Evolutionary conservation across 2,888 invertebrate genomes (phyloP).

Genomic region (Chromoteleia sp.): DNA sequence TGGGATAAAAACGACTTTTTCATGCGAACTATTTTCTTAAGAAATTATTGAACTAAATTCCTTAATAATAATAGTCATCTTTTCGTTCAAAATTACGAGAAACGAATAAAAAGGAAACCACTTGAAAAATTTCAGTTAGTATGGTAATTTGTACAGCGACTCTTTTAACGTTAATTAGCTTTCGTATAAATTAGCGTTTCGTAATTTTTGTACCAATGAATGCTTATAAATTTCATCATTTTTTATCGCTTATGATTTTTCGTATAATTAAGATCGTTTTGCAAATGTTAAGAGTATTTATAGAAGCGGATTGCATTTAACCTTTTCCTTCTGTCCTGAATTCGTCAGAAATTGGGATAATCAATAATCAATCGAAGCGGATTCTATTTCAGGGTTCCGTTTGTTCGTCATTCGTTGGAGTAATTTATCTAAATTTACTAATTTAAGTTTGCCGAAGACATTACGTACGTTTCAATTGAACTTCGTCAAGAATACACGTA

Average conservation of each 20-base stretch:
- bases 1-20: neutral
- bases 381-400: constrained; percentile 36
- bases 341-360: constrained; percentile 42
- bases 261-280: constrained; percentile 17
- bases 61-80: too few species aligned
- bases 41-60: neutral
- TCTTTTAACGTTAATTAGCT: too few species aligned
- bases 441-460: constrained; percentile 57
- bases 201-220: too few species aligned
- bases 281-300: constrained; percentile 52
- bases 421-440: constrained; percentile 40
- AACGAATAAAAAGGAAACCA: too few species aligned
- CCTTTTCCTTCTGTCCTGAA: constrained; percentile 41
- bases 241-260: constrained; percentile 16
- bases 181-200: too few species aligned
- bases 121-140: too few species aligned
- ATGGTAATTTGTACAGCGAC: too few species aligned
- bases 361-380: constrained; percentile 49
- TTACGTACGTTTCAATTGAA: constrained; percentile 24
- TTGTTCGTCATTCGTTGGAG: constrained; percentile 46
- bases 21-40: neutral
- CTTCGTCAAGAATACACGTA: constrained; percentile 32
- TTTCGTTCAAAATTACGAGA: too few species aligned
- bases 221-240: too few species aligned
- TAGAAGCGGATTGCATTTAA: constrained; percentile 44